A percentile compares a stretch with the other conserved stretches of the same genome.
Conservation (phyloP, 2,888 invertebrate species). For the Xanthostigma xanthostigma region DNA sequence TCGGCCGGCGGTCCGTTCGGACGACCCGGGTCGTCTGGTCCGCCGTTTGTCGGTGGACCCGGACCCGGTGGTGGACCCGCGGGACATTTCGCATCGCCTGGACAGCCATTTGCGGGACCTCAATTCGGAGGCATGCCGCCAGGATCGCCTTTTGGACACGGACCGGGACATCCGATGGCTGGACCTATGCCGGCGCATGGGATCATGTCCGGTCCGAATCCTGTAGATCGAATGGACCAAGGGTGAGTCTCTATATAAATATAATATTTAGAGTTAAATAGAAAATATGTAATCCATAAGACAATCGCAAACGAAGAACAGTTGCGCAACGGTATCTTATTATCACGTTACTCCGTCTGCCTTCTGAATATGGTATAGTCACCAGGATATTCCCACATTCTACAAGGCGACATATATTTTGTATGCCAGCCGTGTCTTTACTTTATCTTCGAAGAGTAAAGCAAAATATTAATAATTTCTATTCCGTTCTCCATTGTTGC, state of each 20-base stretch:
- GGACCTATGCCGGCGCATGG: conserved; percentile 47
- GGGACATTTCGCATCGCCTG: conserved; percentile 43
- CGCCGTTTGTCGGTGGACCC: conserved; percentile 49
- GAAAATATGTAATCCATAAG: too few species aligned
- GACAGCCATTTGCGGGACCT: conserved; percentile 44
- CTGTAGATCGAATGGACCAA: conserved; percentile 68
- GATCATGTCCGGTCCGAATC: conserved; percentile 53
- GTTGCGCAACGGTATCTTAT: too few species aligned
- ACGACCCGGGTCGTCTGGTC: conserved; percentile 49
- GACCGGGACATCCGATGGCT: conserved; percentile 41
- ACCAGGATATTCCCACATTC: too few species aligned
- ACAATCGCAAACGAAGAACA: too few species aligned
- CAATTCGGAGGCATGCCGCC: conserved; percentile 51
- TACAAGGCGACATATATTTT: too few species aligned
- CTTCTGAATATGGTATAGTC: too few species aligned
- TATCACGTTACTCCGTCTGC: too few species aligned
- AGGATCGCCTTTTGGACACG: conserved; percentile 54
- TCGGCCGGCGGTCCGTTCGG: conserved; percentile 47
- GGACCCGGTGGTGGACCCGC: conserved; percentile 52
- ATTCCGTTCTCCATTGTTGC: too few species aligned
- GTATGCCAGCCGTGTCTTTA: too few species aligned
- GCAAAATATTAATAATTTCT: too few species aligned
- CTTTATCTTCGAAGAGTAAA: too few species aligned
- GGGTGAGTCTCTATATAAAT: conserved; percentile 36
- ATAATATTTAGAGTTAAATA: background rate